Conservation (phyloP, 2,888 invertebrate species). For the Oxytorus armatus region DNA sequence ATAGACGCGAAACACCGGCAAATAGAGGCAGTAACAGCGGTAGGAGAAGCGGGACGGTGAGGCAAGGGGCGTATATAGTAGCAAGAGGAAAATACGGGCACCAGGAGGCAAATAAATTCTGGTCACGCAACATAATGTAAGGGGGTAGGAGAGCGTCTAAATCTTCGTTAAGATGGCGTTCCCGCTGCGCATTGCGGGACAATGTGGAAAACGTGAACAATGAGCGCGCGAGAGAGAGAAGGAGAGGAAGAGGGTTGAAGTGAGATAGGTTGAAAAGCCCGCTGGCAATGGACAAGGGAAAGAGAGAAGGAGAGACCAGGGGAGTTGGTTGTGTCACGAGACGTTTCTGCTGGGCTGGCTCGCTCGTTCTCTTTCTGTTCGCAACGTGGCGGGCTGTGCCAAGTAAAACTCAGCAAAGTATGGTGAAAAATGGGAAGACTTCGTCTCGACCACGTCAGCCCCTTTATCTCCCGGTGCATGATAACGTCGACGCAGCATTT, state of each 20-base stretch:
- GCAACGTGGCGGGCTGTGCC: conserved; percentile 73
- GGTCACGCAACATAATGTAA: conserved; percentile 79
- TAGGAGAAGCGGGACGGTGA: conserved; percentile 12
- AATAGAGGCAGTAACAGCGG: conserved; percentile 27
- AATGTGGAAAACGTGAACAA: conserved; percentile 72
- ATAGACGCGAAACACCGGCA: conserved; percentile 41
- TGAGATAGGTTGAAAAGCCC: conserved; percentile 58
- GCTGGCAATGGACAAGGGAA: conserved; percentile 52
- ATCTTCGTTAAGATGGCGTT: conserved; percentile 77
- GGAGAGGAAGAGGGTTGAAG: conserved; percentile 7
- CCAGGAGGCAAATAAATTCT: conserved; percentile 78
- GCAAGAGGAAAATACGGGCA: conserved; percentile 65
- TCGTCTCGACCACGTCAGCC: conserved; percentile 81
- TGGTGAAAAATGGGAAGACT: conserved; percentile 80
- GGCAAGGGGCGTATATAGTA: conserved; percentile 14
- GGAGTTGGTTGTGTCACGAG: conserved; percentile 60
- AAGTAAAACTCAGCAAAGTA: conserved; percentile 82
- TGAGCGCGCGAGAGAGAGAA: conserved; percentile 56
- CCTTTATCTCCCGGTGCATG: conserved; percentile 80
- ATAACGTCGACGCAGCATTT: conserved; percentile 83
- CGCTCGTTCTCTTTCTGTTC: conserved; percentile 33
- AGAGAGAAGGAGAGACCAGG: conserved; percentile 30
- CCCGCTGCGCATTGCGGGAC: conserved; percentile 70
- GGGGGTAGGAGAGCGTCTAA: conserved; percentile 76
- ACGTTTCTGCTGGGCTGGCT: conserved; percentile 64